Evolutionary conservation across 2,797 vertebrate species (phyloP), one percentile per base, ranked within the genome.

Genomic region (Fistularia commersonii): DNA sequence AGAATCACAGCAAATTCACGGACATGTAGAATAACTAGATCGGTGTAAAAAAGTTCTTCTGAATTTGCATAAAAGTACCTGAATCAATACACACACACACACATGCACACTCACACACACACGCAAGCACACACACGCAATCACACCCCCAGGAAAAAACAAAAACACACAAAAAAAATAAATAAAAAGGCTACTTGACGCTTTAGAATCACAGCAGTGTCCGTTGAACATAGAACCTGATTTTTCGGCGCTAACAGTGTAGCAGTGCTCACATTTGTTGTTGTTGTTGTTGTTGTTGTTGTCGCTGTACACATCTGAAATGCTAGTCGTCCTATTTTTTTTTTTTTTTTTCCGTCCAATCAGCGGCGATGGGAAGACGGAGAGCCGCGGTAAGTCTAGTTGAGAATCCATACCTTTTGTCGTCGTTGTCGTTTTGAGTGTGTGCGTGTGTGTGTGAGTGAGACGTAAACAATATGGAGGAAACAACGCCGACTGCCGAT

Each of bases 21-120:
- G 86, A 90, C 87, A 84, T 69, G 77, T 83, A 86, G 85, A 89
- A 83, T 86, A 87, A 90, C 87, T 89, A 85, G 86, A 90, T 86
- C 80, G 87, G 84, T 86, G 72, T 86, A 84, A 74, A 88, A 90
- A 86, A 84, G 70, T 73, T 74, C 23, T 23, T 59, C 72, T 66
- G 76, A 80, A 86, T 90, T 90, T 91, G 89, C 90, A 91, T 91
- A 91, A 91, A 89, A 89, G 88, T 91, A 91, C 90, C 90, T 91
- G 90, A 91, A 91, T 89, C 76, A 83, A 83, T 76, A 87, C 84
- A 89, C 72, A 83, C 23, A 23, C 23, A 23, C 23, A 23, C 23
- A 23, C 23, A 23, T 4, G 4, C 23, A 23, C 23, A 23, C 23
- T 2, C 23, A 23, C 23, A 23, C 23, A 23, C 23, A 23, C 23